Base-by-base conservation (phyloP, 2,888 invertebrate species). In the Melipona beecheii region DNA sequence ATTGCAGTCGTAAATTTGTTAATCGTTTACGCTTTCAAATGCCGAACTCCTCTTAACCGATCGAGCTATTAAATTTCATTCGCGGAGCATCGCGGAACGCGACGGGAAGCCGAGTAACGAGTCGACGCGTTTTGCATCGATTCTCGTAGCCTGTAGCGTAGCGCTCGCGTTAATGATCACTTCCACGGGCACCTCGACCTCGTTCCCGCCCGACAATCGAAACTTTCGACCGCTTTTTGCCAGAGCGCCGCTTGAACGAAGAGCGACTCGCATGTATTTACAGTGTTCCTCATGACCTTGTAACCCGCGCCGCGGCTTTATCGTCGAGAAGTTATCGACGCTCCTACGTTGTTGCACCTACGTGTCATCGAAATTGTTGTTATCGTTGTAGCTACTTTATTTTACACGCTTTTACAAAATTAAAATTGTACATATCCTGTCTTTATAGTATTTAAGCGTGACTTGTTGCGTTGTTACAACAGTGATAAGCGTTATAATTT, bases 181-280 rank as follows among this genome's bases (percentile, higher is more conserved):
- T 71, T 58, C 58, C 49, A 71, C 65, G 56, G 76, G 21, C 19
- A 49, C 70, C 58, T 52, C 36, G 36, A 31, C 56, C 58, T 71
- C 50, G 36, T 80, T 70, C 21, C 52, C 27, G 27, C 6, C 17
- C 21, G 54, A 72, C 72, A 58, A 71, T 65, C 72, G 49, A 31
- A 72, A 77, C 77, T 52, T 54, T 9, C 17, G 2, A 43, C 50
- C 4, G 56, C 31, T 54, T 78, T 77, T 49, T 70, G 13, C 64
- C n/a, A 17, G 17, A 13, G 4, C 19, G 54, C 17, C 36, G n/a
- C 15, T n/a, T 50, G 49, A 70, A 76, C n/a, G 71, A 60, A 58
- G 69, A 75, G 62, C 58, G 68, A 66, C 21, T 36, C 54, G 49
- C 31, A 3, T 2, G 50, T 85, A 80, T 85, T 87, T 87, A 77